Evolutionary conservation across 2,113 vertebrate species (phyloP).

Genomic region (Hippopotamus amphibius): DNA sequence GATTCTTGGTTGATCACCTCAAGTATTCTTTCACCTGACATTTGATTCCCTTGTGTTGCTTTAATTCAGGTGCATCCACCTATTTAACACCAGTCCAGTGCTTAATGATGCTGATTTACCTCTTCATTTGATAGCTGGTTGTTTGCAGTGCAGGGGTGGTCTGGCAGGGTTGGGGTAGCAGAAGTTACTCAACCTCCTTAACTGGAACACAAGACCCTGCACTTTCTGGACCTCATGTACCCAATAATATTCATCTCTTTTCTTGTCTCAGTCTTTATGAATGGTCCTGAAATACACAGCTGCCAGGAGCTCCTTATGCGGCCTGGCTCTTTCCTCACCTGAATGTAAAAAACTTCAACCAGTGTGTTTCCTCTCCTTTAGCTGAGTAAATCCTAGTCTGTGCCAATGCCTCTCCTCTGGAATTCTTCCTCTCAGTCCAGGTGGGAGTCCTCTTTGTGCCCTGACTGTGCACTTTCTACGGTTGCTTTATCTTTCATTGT

Average conservation of each 20-base stretch:
- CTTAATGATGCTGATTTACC: neutral
- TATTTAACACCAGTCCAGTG: neutral
- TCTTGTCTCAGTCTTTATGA: neutral
- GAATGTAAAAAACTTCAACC: neutral
- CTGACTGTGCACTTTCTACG: neutral
- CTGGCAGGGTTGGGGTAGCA: neutral
- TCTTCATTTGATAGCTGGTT: neutral
- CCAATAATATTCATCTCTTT: neutral
- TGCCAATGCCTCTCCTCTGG: neutral
- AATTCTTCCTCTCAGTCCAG: neutral
- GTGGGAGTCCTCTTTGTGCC: neutral
- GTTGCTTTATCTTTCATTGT: neutral
- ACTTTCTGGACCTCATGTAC: neutral
- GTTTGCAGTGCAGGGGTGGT: neutral
- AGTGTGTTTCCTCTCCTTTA: neutral
- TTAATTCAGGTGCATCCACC: neutral
- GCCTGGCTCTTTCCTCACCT: neutral
- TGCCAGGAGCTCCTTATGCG: neutral
- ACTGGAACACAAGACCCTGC: neutral
- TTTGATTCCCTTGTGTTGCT: neutral
- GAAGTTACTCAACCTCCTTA: neutral
- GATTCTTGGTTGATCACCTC: neutral
- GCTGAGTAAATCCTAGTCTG: neutral
- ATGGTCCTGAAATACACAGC: neutral
- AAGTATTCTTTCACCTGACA: neutral